Base-by-base conservation (phyloP, 2,113 vertebrate genomes). In the Macquaria australasica region DNA sequence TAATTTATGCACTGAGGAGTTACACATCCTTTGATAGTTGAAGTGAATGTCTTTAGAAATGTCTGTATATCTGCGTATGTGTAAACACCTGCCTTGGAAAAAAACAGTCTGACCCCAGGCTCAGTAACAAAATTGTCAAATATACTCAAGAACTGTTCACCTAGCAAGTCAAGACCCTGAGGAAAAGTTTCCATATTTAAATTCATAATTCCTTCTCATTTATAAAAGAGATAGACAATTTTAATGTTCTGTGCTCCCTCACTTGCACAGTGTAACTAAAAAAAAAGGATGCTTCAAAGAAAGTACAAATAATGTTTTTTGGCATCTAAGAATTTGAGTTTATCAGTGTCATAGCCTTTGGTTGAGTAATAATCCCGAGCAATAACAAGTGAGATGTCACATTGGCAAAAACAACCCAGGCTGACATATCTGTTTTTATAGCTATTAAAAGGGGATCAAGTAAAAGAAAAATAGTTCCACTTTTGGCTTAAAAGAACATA, bases 361-460 rank as follows among this genome's bases (percentile, higher is more conserved):
- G 39, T 34, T 70, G 48, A 85, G n/a, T 60, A 59, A 67, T 59
- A 84, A 77, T 83, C n/a, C 66, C 1, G 16, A 7, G 0, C 68
- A 79, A 63, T 71, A 68, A 73, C 53, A 84, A 87, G 79, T 89
- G 76, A 78, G 34, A 79, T 79, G 79, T 79, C 48, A 81, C 45
- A 74, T 14, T 50, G 74, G 28, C 45, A 73, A 77, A 86, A 73
- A 67, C 74, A 77, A 55, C 8, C 10, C 41, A 21, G 43, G 34
- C 53, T 81, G 79, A 79, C 25, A 9, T 51, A 8, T 83, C 28
- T 74, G 31, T 70, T 74, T 88, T 70, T 60, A 34, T 39, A 23
- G 68, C 0, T 67, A 77, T 81, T 84, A 82, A 82, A 70, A 59
- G 16, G 12, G 73, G 74, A 85, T 80, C 62, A 84, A 71, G 28